phyloP scores from a whole-genome alignment of 2,797 vertebrate species.

The Gobio occitaniae region DNA sequence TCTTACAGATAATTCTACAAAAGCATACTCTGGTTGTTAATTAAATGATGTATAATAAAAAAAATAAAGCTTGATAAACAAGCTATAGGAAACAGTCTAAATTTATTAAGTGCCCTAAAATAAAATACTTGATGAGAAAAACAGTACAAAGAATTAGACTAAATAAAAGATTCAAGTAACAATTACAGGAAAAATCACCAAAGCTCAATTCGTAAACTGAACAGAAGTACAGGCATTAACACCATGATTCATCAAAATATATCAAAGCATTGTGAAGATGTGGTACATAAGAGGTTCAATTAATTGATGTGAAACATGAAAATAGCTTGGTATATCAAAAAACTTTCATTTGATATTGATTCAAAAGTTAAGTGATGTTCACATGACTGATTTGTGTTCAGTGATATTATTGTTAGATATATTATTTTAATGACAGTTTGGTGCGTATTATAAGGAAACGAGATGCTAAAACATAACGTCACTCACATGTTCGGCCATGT shows the following conservation, averaged over 20 bases:
- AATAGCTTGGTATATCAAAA: background rate
- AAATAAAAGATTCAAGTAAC: too few species aligned
- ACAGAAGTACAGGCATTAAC: background rate
- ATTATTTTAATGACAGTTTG: background rate
- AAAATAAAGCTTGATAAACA: too few species aligned
- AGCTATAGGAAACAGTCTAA: too few species aligned
- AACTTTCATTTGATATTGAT: background rate
- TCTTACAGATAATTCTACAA: too few species aligned
- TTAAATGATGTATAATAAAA: too few species aligned
- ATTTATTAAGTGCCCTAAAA: too few species aligned
- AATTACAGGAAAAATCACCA: too few species aligned
- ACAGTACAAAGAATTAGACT: too few species aligned
- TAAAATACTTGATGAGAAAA: too few species aligned
- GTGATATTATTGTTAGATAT: background rate
- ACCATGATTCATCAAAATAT: background rate
- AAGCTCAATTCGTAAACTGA: too few species aligned
- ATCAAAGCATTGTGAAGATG: background rate
- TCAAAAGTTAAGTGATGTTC: background rate
- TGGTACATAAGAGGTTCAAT: background rate
- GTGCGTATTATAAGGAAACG: background rate
- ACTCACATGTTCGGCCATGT: slow-evolving; percentile 92
- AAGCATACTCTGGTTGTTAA: too few species aligned
- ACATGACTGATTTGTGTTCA: background rate
- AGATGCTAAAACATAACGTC: background rate
- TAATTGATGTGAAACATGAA: background rate